These are phyloP conservation scores for Folsomia manolachei DNA, from an alignment of 2,888 invertebrate genomes.

Conservation along the genomic window DNA sequence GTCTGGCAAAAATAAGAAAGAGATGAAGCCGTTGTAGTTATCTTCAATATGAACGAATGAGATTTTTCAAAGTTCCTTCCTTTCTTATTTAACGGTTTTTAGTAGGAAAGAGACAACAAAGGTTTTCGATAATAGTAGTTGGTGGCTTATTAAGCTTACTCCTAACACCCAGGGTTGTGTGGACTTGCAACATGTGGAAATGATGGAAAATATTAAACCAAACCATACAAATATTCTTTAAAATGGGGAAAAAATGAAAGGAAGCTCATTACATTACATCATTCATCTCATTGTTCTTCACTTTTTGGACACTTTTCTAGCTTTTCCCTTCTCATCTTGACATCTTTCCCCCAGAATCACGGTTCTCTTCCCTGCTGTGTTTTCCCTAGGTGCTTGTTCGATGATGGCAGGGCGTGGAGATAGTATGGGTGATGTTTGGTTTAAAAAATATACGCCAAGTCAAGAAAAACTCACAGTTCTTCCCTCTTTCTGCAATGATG, in stretches of 20 bases:
- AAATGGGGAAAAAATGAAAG: not conserved
- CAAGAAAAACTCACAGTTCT: too few species aligned
- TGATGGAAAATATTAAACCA: too few species aligned
- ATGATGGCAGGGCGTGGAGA: too few species aligned
- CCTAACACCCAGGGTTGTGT: too few species aligned
- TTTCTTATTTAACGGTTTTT: too few species aligned
- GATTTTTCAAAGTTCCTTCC: not conserved
- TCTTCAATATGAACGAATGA: not conserved
- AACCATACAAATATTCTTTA: too few species aligned
- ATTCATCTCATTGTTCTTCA: conserved; percentile 23
- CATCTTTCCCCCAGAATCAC: not conserved
- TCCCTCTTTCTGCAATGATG: too few species aligned
- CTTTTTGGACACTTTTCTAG: conserved; percentile 15
- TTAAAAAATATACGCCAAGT: not conserved
- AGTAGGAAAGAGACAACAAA: not conserved
- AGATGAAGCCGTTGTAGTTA: not conserved
- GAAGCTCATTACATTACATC: conserved; percentile 26
- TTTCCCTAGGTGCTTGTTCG: not conserved
- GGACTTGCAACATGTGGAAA: too few species aligned
- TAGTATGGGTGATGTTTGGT: not conserved
- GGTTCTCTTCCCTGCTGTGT: not conserved
- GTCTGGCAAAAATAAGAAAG: not conserved
- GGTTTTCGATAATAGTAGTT: not conserved
- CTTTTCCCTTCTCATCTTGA: not conserved
- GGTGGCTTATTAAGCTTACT: too few species aligned